Evolutionary conservation across 1,140 invertebrate species (phyloP).

Genomic region (Euborellia annulipes): DNA sequence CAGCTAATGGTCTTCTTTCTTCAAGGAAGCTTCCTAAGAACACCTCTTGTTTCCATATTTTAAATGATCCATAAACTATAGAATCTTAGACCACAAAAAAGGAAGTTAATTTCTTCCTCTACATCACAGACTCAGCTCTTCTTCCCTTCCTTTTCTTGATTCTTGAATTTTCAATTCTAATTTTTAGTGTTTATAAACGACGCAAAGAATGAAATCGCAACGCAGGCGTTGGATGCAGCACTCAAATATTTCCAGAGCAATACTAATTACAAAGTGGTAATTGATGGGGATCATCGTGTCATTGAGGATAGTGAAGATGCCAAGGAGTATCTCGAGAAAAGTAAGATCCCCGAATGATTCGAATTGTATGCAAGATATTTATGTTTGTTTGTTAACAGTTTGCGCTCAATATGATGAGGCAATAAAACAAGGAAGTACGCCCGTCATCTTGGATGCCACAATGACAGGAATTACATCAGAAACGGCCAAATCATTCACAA

Average conservation of each 20-base stretch:
- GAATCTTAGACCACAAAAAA: no score
- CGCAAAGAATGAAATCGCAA: slow-evolving; percentile 46
- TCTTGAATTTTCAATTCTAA: no score
- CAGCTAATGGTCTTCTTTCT: no score
- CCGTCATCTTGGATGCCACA: slow-evolving; percentile 65
- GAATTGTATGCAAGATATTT: neutral
- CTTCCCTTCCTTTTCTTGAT: no score
- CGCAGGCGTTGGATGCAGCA: slow-evolving; percentile 47
- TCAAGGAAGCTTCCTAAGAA: no score
- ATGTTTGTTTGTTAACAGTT: slow-evolving; percentile 30
- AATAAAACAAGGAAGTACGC: slow-evolving; percentile 44
- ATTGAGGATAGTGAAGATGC: slow-evolving; percentile 46
- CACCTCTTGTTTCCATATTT: no score
- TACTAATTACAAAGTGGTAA: slow-evolving; percentile 41
- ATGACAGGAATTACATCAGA: slow-evolving; percentile 59
- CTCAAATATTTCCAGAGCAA: slow-evolving; percentile 48
- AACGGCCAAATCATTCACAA: slow-evolving; percentile 64
- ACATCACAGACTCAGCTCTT: no score
- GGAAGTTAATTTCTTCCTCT: no score
- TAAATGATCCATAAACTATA: no score
- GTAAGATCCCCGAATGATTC: slow-evolving; percentile 25
- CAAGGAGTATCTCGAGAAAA: slow-evolving; percentile 42
- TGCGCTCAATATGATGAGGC: slow-evolving; percentile 50
- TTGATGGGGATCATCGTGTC: slow-evolving; percentile 40
- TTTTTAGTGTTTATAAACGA: slow-evolving; percentile 52